These are phyloP conservation scores for Misgurnus anguillicaudatus DNA, from an alignment of 2,113 vertebrate species.

Conservation along the genomic window DNA sequence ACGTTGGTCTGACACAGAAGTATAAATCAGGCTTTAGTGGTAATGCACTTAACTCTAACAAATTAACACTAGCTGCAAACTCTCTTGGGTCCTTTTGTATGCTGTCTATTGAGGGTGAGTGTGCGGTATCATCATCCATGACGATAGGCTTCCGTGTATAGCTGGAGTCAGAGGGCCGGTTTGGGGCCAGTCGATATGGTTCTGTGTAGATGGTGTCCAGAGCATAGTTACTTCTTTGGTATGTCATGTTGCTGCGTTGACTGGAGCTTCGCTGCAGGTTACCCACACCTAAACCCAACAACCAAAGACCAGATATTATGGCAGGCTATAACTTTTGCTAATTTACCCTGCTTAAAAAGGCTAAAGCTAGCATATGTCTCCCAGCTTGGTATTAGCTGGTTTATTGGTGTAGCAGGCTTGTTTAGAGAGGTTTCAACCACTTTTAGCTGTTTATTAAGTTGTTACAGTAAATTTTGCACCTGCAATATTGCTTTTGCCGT, in stretches of 20 bases:
- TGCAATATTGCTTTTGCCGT: no score
- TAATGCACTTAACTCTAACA: constrained; percentile 12
- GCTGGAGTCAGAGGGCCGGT: constrained; percentile 80
- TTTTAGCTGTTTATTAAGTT: no score
- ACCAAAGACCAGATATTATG: not conserved
- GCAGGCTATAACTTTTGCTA: not conserved
- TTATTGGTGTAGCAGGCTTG: no score
- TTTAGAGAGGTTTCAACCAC: no score
- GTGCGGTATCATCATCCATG: constrained; percentile 83
- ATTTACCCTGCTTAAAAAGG: no score
- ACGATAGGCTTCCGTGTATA: constrained; percentile 74
- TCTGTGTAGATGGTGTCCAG: constrained; percentile 87
- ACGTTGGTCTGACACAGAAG: constrained; percentile 64
- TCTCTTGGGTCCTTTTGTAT: constrained; percentile 96
- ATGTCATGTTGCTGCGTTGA: constrained; percentile 90
- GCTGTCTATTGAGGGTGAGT: constrained; percentile 95
- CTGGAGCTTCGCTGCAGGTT: constrained; percentile 92
- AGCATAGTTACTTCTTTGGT: constrained; percentile 92
- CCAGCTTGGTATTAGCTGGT: no score
- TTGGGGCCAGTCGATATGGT: constrained; percentile 82
- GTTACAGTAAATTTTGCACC: no score
- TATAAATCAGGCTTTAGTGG: constrained; percentile 39
- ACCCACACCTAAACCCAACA: constrained; percentile 75
- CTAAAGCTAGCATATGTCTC: no score
- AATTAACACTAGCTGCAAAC: not conserved